Evolutionary conservation across 2,113 vertebrate genomes (phyloP), one percentile per base, ranked within the genome.

Genomic region (Tupaia tana): DNA sequence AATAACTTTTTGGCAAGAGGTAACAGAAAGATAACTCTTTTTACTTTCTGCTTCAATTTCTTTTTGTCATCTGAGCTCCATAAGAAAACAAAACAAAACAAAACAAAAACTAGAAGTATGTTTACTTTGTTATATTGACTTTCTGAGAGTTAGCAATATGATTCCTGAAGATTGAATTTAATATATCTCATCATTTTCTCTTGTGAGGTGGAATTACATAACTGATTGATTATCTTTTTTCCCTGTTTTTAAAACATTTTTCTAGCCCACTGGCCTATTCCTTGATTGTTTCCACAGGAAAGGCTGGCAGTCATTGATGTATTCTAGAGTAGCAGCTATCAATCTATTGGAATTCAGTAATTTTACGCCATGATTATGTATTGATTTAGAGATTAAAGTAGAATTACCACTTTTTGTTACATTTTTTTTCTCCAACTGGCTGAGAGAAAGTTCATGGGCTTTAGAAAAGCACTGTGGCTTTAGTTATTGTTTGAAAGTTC

Each of bases 131-230:
- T 93, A 78, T 86, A 79, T 59, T 58, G 88, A 92, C 74, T 91
- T 87, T 92, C 34, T 86, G 71, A 94, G 31, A 43, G 31, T 69
- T 61, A 64, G 7, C 70, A 91, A 69, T 89, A 93, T n/a, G 34
- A 71, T 92, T 61, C 1, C 79, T 54, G 19, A 83, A 70, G 31
- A 80, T 66, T 84, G 86, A 73, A 90, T 96, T 96, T 92, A 87
- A 71, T 95, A 67, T 73, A 93, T 27, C 8, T 59, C 25, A 92
- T 88, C 71, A 92, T 92, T 94, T 96, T 96, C 52, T 95, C 43
- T 87, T 64, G 34, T 66, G 77, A 95, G 20, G n/a, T 91, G 12
- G 18, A 63, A 86, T 96, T 90, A 77, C 16, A 91, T 94, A 91
- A n/a, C 59, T 64, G 59, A 86, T 73, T 94, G 81, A 91, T 90